Base-by-base conservation (phyloP, 2,797 vertebrate species). In the Aulostomus chinensis region DNA sequence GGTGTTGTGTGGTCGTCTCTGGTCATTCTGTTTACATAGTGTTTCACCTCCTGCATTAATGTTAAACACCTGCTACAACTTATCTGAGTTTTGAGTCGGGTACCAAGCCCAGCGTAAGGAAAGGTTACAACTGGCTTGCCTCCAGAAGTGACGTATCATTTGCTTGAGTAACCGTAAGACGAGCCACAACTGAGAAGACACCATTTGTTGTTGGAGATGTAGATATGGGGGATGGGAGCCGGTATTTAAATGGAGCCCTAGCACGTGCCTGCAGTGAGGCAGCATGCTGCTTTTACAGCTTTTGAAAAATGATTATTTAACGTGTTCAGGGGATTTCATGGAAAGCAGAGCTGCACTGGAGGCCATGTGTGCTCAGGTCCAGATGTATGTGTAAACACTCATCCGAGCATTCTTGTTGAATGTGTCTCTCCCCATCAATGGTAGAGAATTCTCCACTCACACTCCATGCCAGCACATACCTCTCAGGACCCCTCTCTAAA, bases 401-500 rank as follows among this genome's bases (percentile, higher is more conserved):
- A 70, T 84, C 53, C 72, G 58, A 76, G 36, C 65, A 61, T 79
- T 88, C 73, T 81, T 51, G 49, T 69, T 71, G 38, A 76, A 76
- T 48, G 41, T 72, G 61, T 82, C 62, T 85, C 76, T 73, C 81
- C 82, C 81, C 81, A 86, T 91, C 87, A 85, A 85, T 85, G 73
- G 82, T 53, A 83, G 76, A 83, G 84, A 84, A 81, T 75, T 81
- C 70, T 82, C 75, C 59, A 85, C 80, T 78, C 86, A 26, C 66
- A 41, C 65, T 60, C 76, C 79, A 86, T 88, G 93, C 93, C 93
- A 94, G 68, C 84, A 72, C 92, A 92, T 96, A 81, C 86, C 90
- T 94, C 76, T 87, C 86, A 93, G 90, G 90, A 91, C 92, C 90
- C 91, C 87, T 90, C 75, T 78, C 95, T 98, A 98, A 95, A 95